Conservation (phyloP, 2,888 invertebrate species). For the Lacanobia oleracea region DNA sequence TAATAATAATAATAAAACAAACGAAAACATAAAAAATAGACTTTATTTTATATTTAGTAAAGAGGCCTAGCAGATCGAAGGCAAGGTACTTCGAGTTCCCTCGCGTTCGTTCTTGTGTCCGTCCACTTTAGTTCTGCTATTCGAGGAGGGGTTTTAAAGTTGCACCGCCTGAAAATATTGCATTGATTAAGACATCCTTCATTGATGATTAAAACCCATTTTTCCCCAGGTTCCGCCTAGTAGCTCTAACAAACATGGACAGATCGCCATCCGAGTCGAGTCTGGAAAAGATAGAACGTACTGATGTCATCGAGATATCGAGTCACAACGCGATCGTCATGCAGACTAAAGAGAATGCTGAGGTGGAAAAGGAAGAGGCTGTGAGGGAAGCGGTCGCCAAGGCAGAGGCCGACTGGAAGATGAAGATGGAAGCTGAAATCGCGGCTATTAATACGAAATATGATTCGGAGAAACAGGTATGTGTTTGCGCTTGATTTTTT, state of each 20-base stretch:
- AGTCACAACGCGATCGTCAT: constrained; percentile 92
- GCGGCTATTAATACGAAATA: constrained; percentile 82
- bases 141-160: too few species aligned
- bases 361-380: constrained; percentile 90
- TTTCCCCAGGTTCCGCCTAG: constrained; percentile 91
- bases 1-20: too few species aligned
- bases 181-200: too few species aligned
- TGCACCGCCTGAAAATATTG: too few species aligned
- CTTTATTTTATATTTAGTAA: too few species aligned
- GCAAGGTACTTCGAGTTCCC: too few species aligned
- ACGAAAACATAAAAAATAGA: too few species aligned
- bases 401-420: constrained; percentile 91
- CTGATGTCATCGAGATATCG: constrained; percentile 91
- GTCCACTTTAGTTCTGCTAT: too few species aligned
- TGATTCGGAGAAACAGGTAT: constrained; percentile 90
- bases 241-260: constrained; percentile 94
- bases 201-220: neutral
- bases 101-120: too few species aligned
- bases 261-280: constrained; percentile 94
- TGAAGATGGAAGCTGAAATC: constrained; percentile 82
- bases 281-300: constrained; percentile 94
- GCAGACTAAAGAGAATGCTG: constrained; percentile 92
- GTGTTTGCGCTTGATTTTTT: constrained; percentile 3
- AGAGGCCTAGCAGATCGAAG: too few species aligned
- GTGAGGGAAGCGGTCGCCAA: constrained; percentile 88